Conservation (phyloP, 2,888 invertebrate genomes). For the Eubasilissa splendida region DNA sequence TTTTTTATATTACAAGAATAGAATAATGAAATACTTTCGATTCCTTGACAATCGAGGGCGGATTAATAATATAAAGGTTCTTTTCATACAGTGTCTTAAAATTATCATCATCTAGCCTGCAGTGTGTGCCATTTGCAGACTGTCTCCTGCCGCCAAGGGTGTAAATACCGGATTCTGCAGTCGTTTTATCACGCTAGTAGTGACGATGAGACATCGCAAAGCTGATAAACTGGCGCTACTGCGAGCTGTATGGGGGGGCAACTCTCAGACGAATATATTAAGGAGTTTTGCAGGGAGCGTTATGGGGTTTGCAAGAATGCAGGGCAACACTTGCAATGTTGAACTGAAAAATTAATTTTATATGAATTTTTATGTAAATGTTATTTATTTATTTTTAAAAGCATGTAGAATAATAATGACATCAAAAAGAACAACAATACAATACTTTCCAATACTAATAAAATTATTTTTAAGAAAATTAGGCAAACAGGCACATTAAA, state of each 20-base stretch:
- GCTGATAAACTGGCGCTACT: slow-evolving; percentile 44
- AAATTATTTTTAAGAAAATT: too few relatives aligned
- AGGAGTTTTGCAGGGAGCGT: slow-evolving; percentile 8
- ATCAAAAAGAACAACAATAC: too few relatives aligned
- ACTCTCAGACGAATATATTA: slow-evolving; percentile 31
- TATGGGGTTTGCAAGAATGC: neutral
- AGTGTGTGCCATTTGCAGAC: neutral
- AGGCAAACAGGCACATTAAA: too few relatives aligned
- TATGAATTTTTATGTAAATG: too few relatives aligned
- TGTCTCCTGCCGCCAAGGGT: slow-evolving; percentile 18
- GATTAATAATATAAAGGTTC: too few relatives aligned
- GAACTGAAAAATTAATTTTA: neutral
- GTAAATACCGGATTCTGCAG: slow-evolving; percentile 47
- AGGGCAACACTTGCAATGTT: neutral
- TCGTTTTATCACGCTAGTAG: slow-evolving; percentile 48
- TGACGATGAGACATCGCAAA: slow-evolving; percentile 51
- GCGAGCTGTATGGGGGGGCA: slow-evolving; percentile 25
- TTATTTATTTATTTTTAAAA: too few relatives aligned
- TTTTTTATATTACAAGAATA: too few relatives aligned
- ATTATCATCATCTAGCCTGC: neutral
- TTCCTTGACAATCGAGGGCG: too few relatives aligned
- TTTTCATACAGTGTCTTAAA: too few relatives aligned
- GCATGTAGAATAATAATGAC: too few relatives aligned
- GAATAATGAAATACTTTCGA: too few relatives aligned
- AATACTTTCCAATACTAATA: too few relatives aligned